These are phyloP conservation scores for Drosophila athabasca DNA, from an alignment of 1,140 invertebrate species.

Conservation along the genomic window DNA sequence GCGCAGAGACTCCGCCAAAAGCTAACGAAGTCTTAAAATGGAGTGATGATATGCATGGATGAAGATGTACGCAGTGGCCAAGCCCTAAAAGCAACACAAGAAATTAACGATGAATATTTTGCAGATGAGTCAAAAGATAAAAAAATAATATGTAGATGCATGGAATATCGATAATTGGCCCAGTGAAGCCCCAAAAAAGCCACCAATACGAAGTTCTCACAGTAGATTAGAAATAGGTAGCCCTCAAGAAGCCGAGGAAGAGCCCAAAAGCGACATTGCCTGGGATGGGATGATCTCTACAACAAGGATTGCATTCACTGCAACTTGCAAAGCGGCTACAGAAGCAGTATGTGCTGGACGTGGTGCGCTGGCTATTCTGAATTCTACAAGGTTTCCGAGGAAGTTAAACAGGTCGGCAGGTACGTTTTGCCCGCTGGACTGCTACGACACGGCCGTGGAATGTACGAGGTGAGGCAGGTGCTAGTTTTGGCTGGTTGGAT, in stretches of 20 bases:
- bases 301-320: constrained; percentile 78
- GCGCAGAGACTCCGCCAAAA: background rate
- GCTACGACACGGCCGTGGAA: constrained; percentile 69
- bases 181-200: background rate
- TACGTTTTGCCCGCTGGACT: constrained; percentile 75
- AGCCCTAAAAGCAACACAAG: background rate
- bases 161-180: constrained; percentile 6
- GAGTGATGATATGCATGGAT: background rate
- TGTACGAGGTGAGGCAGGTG: constrained; percentile 65
- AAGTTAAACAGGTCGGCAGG: constrained; percentile 63
- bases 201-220: constrained; percentile 1
- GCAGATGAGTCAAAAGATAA: background rate
- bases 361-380: constrained; percentile 67
- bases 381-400: constrained; percentile 70
- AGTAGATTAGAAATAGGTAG: constrained; percentile 17
- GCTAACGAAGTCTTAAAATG: background rate
- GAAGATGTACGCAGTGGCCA: background rate
- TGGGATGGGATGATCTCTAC: constrained; percentile 63
- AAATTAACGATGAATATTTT: too few relatives aligned
- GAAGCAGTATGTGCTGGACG: constrained; percentile 66
- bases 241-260: background rate
- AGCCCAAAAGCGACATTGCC: background rate
- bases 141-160: background rate
- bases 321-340: constrained; percentile 64
- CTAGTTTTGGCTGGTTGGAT: too few relatives aligned